Evolutionary conservation across 2,888 invertebrate genomes (phyloP), one percentile per base, ranked within the genome.

Genomic region (Cartodere bifasciata): DNA sequence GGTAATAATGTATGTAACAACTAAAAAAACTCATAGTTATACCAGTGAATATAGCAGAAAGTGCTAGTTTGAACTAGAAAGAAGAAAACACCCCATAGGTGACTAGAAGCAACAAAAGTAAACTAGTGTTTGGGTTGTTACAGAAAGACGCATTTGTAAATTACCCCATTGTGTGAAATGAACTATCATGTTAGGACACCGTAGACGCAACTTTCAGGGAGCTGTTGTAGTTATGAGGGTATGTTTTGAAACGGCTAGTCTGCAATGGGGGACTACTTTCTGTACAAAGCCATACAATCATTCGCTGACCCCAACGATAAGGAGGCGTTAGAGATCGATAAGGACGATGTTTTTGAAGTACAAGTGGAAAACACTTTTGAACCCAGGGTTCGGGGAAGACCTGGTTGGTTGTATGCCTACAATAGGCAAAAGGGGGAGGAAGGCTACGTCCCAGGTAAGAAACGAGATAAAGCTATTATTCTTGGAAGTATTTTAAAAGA

Each of bases 281-380:
- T 59, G 38, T 61, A 60, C 44, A 55, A 58, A 46, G 61, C 57
- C 40, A 45, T 58, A 34, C 55, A 58, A 41, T 52, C 55, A 29
- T 59, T 49, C 40, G 48, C 46, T 37, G 54, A 56, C 35, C 40
- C 48, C 37, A 48, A 50, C 38, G 56, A 58, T 40, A 44, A 48
- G 31, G 43, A 48, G 32, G 45, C 45, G 11, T 38, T 56, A 35
- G 49, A 50, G 25, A 55, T 63, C 39, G 55, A 58, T 44, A 56
- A 53, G 40, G 59, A 61, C 37, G 63, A 63, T 49, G 52, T 63
- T 16, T 52, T 64, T 36, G 55, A 61, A 47, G 56, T 61, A 34
- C 50, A 50, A 20, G 50, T 54, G 13, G 51, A 53, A 31, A 50
- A 53, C 23, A 52, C 53, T 14, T 53, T 55, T 40, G 39, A 44